phyloP scores from a whole-genome alignment of 2,113 vertebrate species.

The Lota lota region DNA sequence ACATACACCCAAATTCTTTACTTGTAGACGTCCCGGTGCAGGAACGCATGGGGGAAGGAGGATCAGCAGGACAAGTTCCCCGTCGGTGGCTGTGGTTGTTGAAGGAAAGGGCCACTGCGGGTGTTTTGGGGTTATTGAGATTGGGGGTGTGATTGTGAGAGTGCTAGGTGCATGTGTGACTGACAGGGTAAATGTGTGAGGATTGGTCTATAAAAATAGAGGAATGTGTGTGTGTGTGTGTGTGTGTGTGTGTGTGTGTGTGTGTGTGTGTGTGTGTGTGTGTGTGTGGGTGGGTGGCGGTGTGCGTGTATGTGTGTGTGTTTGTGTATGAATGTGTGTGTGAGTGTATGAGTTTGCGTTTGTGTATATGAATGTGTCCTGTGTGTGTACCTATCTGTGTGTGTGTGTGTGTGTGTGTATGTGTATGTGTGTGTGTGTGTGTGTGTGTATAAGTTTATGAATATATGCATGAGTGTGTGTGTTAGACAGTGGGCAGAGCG shows the following conservation, averaged over 20 bases:
- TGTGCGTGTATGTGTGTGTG: neutral
- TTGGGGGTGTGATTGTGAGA: neutral
- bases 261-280: neutral
- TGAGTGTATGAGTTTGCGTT: slow-evolving; percentile 9
- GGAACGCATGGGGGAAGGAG: too few species aligned
- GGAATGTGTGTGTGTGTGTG: neutral
- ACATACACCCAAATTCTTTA: too few species aligned
- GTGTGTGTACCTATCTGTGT: slow-evolving; percentile 28
- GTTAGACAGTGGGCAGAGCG: too few species aligned
- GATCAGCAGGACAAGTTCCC: too few species aligned
- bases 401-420: slow-evolving; percentile 24
- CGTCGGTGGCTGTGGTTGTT: slow-evolving; percentile 27
- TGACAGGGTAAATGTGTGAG: too few species aligned
- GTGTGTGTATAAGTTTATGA: slow-evolving; percentile 3
- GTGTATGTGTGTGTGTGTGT: slow-evolving; percentile 38
- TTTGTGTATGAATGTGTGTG: slow-evolving; percentile 1
- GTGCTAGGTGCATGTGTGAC: neutral
- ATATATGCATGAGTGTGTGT: slow-evolving; percentile 16
- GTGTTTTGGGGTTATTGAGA: slow-evolving; percentile 30
- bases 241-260: slow-evolving; percentile 2
- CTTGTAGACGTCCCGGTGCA: too few species aligned
- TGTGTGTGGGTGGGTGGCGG: neutral
- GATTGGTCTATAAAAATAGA: too few species aligned
- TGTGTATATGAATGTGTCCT: slow-evolving; percentile 10
- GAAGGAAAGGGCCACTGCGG: slow-evolving; percentile 21